These are phyloP conservation scores for Ophioninae sp. DNA, from an alignment of 2,888 invertebrate species.

Conservation along the genomic window DNA sequence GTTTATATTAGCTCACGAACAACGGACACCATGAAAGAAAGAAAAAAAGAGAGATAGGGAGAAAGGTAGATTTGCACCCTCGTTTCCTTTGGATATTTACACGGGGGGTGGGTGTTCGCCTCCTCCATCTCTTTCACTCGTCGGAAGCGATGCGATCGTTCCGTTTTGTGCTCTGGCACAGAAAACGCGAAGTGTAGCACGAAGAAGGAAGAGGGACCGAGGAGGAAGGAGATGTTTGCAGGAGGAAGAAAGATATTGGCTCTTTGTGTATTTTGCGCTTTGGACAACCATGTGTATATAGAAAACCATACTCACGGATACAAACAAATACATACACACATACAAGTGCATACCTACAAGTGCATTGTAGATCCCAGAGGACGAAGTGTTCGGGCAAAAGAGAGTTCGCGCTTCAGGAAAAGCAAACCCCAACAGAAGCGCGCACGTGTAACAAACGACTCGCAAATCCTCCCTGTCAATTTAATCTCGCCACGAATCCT, in stretches of 20 bases:
- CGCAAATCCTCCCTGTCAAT: constrained; percentile 81
- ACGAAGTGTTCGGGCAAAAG: constrained; percentile 23
- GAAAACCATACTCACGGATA: background rate
- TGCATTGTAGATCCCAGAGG: constrained; percentile 33
- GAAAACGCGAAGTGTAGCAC: constrained; percentile 40
- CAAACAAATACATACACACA: background rate
- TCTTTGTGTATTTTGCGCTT: constrained; percentile 53
- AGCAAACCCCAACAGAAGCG: constrained; percentile 56
- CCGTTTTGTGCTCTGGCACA: constrained; percentile 41
- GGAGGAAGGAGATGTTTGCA: constrained; percentile 44
- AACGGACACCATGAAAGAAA: constrained; percentile 15
- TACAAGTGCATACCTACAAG: background rate
- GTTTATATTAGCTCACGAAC: constrained; percentile 36
- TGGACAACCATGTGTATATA: constrained; percentile 6
- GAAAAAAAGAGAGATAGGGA: background rate
- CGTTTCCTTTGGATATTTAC: constrained; percentile 51
- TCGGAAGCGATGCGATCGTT: constrained; percentile 54
- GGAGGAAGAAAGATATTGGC: constrained; percentile 55
- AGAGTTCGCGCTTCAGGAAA: constrained; percentile 43
- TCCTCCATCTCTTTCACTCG: constrained; percentile 58
- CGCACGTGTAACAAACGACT: constrained; percentile 78
- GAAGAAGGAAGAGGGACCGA: constrained; percentile 31
- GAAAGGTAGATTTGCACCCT: constrained; percentile 32
- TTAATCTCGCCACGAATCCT: constrained; percentile 80
- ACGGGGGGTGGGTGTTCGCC: constrained; percentile 26